Evolutionary conservation across 2,888 invertebrate genomes (phyloP).

Genomic region (Lasius fuliginosus): DNA sequence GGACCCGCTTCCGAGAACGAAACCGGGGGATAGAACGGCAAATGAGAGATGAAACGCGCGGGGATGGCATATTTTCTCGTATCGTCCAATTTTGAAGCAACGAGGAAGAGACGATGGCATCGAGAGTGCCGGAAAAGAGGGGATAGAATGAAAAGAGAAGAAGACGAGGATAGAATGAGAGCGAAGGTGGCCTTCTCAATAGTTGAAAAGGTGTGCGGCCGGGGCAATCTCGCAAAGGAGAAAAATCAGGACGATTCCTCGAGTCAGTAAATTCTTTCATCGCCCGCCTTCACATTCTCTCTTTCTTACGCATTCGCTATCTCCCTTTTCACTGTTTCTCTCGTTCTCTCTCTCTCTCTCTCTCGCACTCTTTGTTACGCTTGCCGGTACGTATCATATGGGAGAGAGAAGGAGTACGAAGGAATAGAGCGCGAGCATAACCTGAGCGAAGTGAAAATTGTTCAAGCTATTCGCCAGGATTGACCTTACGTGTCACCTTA

Average conservation of each 20-base stretch:
- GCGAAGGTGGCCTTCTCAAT: conserved; percentile 77
- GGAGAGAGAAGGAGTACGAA: conserved; percentile 16
- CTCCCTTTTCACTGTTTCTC: conserved; percentile 2
- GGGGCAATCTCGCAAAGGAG: conserved; percentile 78
- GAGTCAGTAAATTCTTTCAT: conserved; percentile 74
- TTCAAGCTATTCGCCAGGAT: conserved; percentile 77
- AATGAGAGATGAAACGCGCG: conserved; percentile 29
- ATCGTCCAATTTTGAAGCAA: conserved; percentile 76
- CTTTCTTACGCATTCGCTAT: conserved; percentile 10
- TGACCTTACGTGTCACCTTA: conserved; percentile 74
- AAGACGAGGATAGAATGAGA: conserved; percentile 5
- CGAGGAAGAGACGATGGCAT: conserved; percentile 60
- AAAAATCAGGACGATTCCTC: conserved; percentile 78
- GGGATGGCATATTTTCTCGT: conserved; percentile 67
- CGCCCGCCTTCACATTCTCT: conserved; percentile 6
- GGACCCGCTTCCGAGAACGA: neutral
- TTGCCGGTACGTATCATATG: conserved; percentile 32
- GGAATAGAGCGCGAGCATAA: conserved; percentile 67
- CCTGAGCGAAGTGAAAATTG: conserved; percentile 81
- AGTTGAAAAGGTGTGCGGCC: conserved; percentile 72
- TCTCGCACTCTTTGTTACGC: conserved; percentile 26
- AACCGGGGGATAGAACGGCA: neutral
- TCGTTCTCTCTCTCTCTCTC: neutral
- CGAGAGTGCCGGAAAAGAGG: conserved; percentile 1
- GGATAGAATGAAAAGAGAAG: conserved; percentile 48